A percentile compares a stretch with the other conserved stretches of the same genome.
Conservation (phyloP, 1,140 invertebrate genomes). For the Drosophila guanche region DNA sequence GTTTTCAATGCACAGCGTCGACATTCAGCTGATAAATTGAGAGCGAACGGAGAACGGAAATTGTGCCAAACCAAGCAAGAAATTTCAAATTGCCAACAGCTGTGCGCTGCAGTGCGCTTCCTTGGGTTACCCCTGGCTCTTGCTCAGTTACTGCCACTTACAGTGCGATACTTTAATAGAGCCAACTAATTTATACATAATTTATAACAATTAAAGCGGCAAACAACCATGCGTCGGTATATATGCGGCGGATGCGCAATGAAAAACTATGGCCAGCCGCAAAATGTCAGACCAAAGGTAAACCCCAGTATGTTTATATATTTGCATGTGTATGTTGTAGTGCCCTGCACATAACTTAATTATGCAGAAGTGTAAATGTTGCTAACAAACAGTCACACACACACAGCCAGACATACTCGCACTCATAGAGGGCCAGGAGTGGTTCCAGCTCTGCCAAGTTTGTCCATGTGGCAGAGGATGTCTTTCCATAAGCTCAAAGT, state of each 20-base stretch:
- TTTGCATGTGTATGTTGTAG: conserved; percentile 34
- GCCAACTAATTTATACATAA: conserved; percentile 52
- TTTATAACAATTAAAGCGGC: conserved; percentile 72
- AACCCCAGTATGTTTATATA: conserved; percentile 10
- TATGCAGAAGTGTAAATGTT: conserved; percentile 78
- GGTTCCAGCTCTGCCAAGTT: conserved; percentile 33
- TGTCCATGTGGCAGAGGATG: conserved; percentile 47
- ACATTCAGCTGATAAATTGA: conserved; percentile 72
- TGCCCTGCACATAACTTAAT: conserved; percentile 74
- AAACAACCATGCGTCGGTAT: conserved; percentile 23
- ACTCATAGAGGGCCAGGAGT: conserved; percentile 6
- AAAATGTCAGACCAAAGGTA: conserved; percentile 49
- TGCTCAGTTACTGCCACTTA: conserved; percentile 20
- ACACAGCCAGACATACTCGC: conserved; percentile 7
- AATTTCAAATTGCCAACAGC: conserved; percentile 67
- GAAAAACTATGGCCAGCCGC: conserved; percentile 47
- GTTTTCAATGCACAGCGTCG: conserved; percentile 68
- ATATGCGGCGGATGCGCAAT: conserved; percentile 65
- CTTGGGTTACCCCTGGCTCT: background rate
- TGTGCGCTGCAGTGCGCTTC: conserved; percentile 17
- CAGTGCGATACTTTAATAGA: conserved; percentile 50
- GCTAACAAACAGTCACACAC: conserved; percentile 28
- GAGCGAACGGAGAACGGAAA: conserved; percentile 54
- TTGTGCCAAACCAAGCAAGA: conserved; percentile 74
- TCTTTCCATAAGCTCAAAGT: conserved; percentile 77